A percentile compares a stretch with the other conserved stretches of the same genome.
phyloP scores from a whole-genome alignment of 2,888 invertebrate species.

The Agonopterix subpropinquella region DNA sequence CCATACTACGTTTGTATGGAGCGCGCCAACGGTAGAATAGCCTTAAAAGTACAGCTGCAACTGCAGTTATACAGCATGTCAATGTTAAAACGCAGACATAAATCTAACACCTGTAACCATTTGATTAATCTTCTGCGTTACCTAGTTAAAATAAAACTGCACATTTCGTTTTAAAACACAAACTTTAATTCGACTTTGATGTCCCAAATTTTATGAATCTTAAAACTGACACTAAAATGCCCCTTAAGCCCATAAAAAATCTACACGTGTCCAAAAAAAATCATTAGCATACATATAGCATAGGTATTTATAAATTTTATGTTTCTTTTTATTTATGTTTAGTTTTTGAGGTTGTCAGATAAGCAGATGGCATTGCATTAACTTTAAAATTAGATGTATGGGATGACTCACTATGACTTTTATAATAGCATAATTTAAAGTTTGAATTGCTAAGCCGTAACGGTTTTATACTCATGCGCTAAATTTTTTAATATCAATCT shows the following conservation, averaged over 20 bases:
- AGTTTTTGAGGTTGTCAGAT: slow-evolving; percentile 2
- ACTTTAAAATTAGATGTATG: slow-evolving; percentile 5
- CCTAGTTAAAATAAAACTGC: too few relatives aligned
- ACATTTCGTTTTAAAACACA: too few relatives aligned
- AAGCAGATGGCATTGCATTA: not conserved
- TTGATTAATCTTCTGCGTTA: too few relatives aligned
- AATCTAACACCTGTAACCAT: too few relatives aligned
- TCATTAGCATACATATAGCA: slow-evolving; percentile 1
- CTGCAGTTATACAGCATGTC: too few relatives aligned
- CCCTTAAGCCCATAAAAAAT: slow-evolving; percentile 5
- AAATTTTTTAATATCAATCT: too few relatives aligned
- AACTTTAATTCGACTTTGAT: slow-evolving; percentile 3
- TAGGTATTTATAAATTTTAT: slow-evolving; percentile 12
- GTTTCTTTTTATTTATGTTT: slow-evolving; percentile 10
- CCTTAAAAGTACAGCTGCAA: too few relatives aligned
- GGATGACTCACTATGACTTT: not conserved
- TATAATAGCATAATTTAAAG: not conserved
- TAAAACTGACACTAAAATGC: slow-evolving; percentile 3
- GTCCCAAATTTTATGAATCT: slow-evolving; percentile 2
- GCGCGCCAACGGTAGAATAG: too few relatives aligned
- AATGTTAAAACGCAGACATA: too few relatives aligned
- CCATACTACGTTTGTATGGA: too few relatives aligned
- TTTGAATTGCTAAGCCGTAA: not conserved
- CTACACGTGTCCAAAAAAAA: slow-evolving; percentile 1
- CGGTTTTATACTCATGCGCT: not conserved